These are phyloP conservation scores for Sitophilus oryzae DNA, from an alignment of 1,140 invertebrate species.

Conservation along the genomic window DNA sequence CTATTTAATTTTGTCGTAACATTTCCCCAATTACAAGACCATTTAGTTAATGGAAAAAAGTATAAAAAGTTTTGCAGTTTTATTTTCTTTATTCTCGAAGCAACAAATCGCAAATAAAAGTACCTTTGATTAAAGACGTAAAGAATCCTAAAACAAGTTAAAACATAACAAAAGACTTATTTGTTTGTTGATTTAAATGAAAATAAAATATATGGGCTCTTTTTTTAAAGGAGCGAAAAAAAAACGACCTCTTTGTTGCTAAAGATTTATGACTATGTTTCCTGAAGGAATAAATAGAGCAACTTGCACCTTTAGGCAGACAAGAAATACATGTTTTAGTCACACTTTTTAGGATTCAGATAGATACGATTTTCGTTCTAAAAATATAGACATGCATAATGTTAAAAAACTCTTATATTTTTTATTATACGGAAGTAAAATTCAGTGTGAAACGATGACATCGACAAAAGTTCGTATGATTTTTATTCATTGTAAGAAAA, in stretches of 20 bases:
- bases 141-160: not conserved
- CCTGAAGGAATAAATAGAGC: not conserved
- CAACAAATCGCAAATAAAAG: too few relatives aligned
- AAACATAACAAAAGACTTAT: not conserved
- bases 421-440: too few relatives aligned
- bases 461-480: too few relatives aligned
- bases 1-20: too few relatives aligned
- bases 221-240: not conserved
- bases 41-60: too few relatives aligned
- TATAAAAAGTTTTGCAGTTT: too few relatives aligned
- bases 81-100: too few relatives aligned
- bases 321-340: not conserved
- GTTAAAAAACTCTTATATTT: too few relatives aligned
- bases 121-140: not conserved
- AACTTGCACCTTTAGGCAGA: not conserved
- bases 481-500: too few relatives aligned
- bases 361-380: not conserved
- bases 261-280: conserved; percentile 7
- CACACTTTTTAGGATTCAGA: not conserved
- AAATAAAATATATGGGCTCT: conserved; percentile 1
- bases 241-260: not conserved
- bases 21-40: too few relatives aligned
- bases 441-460: too few relatives aligned
- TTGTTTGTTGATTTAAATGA: not conserved
- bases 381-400: too few relatives aligned